Base-by-base conservation (phyloP, 2,888 invertebrate genomes). In the Laothoe populi region DNA sequence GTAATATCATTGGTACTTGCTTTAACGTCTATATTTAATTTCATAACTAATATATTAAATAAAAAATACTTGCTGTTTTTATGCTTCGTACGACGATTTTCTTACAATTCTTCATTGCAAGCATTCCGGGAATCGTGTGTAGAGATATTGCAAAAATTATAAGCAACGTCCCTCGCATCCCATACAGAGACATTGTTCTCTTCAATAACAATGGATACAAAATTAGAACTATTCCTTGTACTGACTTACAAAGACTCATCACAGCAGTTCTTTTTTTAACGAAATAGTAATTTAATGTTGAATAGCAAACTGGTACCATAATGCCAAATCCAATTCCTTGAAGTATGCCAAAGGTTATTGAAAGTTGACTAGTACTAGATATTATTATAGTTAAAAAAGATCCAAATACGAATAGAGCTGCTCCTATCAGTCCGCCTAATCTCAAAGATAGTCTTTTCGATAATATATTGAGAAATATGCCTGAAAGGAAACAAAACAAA, bases 311-410 rank as follows among this genome's bases (percentile, higher is more conserved):
- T 1, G 95, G 95, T 21, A 95, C 89, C 84, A 95, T 93, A 66
- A 95, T 86, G 7, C 95, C 95, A 59, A 95, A 93, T 5, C 95
- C 95, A 19, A 95, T 80, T 70, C 94, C 94, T 87, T 94, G 94
- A 5, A 94, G 73, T 0, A 93, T 72, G 48, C 94, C 94, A 78
- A 93, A 95, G 1, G 94, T 92, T 0, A 94, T 66, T 0, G 94
- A 91, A 66, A 95, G 82, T 71, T 95, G 94, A 64, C 87, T 88
- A 13, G 94, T 88, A 69, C 90, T 94, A 0, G 89, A 87, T 48
- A 94, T 94, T 58, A 94, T 91, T 31, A 94, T 90, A 0, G 93
- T 89, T 35, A 88, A 73, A 45, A 95, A 85, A 24, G 94, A 93
- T 59, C 95, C 94, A 1, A 88, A 16, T 16, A 90, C 83, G 70